Conservation (phyloP, 1,140 invertebrate genomes). For the Prorops nasuta region DNA sequence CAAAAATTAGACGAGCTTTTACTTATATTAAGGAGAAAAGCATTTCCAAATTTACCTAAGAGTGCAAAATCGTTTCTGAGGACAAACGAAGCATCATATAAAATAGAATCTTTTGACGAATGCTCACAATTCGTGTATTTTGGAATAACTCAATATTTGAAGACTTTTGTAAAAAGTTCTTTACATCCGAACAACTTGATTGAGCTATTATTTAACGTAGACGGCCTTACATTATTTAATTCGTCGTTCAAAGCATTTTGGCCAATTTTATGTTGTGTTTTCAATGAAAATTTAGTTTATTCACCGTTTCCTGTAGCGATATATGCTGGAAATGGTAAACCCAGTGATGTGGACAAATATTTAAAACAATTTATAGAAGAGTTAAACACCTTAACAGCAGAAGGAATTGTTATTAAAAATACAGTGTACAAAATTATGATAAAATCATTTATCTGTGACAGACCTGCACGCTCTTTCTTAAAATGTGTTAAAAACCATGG, state of each 20-base stretch:
- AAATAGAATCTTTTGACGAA: neutral
- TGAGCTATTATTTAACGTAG: too few species aligned
- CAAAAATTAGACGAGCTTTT: neutral
- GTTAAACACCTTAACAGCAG: neutral
- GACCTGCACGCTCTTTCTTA: conserved; percentile 8
- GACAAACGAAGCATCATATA: neutral
- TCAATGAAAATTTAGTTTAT: too few species aligned
- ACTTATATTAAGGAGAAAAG: neutral
- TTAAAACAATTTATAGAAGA: conserved; percentile 6
- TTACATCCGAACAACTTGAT: too few species aligned
- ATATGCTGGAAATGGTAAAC: too few species aligned
- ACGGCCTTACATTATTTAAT: too few species aligned
- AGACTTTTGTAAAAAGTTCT: too few species aligned
- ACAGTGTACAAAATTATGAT: neutral
- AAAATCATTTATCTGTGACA: conserved; percentile 14
- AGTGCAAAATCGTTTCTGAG: neutral
- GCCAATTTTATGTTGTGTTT: too few species aligned
- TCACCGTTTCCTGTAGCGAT: too few species aligned
- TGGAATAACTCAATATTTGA: too few species aligned
- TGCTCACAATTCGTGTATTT: too few species aligned
- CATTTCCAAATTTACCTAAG: neutral
- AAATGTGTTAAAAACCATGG: conserved; percentile 14
- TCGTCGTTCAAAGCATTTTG: too few species aligned
- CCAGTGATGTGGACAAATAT: too few species aligned
- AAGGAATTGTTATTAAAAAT: conserved; percentile 4